Percentiles rank a stretch among this genome's conserved stretches.
These are phyloP conservation scores for Amblyopsis rosae DNA, from an alignment of 2,113 vertebrate species.

Conservation along the genomic window DNA sequence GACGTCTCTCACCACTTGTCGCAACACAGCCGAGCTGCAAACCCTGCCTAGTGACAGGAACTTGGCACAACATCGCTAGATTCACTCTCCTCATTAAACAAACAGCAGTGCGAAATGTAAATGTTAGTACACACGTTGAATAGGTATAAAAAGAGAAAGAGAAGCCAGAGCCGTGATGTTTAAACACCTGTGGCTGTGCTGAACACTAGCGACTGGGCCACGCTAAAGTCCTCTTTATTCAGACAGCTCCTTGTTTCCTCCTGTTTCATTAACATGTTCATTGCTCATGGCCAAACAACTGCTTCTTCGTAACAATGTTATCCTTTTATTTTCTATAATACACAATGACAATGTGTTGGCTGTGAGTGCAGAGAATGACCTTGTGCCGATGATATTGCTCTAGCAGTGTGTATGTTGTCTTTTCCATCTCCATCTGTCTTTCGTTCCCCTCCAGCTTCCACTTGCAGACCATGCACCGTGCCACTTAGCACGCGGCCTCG, in stretches of 20 bases:
- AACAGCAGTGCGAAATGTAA: constrained; percentile 69
- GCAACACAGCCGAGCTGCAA: constrained; percentile 38
- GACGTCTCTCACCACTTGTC: constrained; percentile 65
- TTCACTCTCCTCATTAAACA: constrained; percentile 64
- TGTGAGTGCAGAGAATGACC: too few relatives aligned
- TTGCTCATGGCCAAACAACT: constrained; percentile 11
- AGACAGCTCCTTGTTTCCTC: constrained; percentile 15
- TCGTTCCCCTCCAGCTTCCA: constrained; percentile 7
- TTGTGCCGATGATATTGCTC: background rate
- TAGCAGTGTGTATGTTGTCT: constrained; percentile 4
- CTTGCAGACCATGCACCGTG: constrained; percentile 22
- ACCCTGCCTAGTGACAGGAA: constrained; percentile 65
- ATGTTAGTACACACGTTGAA: constrained; percentile 60
- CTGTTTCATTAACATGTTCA: constrained; percentile 14
- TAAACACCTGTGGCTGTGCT: constrained; percentile 68
- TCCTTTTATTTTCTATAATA: too few relatives aligned
- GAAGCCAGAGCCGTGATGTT: constrained; percentile 47
- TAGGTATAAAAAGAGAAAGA: constrained; percentile 32
- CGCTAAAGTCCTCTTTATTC: constrained; percentile 21
- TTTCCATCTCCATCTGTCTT: constrained; percentile 7
- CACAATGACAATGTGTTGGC: too few relatives aligned
- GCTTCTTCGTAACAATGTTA: too few relatives aligned
- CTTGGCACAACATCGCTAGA: constrained; percentile 70
- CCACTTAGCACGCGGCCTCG: constrained; percentile 49
- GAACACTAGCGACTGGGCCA: constrained; percentile 16